Base-by-base conservation (phyloP, 2,888 invertebrate genomes). In the Ctena decussata region DNA sequence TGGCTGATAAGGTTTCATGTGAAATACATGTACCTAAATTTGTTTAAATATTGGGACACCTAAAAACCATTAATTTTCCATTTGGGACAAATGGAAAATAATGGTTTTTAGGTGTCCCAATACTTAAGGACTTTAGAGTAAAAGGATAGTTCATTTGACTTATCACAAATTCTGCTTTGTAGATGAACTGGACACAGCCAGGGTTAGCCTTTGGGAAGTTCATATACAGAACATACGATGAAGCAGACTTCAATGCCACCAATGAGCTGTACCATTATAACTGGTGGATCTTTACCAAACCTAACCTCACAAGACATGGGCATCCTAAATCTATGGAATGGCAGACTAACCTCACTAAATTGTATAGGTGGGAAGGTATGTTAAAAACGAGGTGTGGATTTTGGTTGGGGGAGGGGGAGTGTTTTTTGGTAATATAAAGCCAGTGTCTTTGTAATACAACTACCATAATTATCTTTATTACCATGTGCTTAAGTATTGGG, bases 161-260 rank as follows among this genome's bases (percentile, higher is more conserved):
- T n/a, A n/a, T n/a, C n/a, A n/a, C 41, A 41, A 41, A 41, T 41
- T 6, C 15, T 21, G 73, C 65, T 32, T 77, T 83, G 27, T 76
- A 93, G 93, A 80, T 86, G 44, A 84, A 90, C 76, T 92, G 92
- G 92, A 90, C 91, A 0, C 80, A 82, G 76, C 60, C 49, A 24
- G 27, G 82, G 53, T 86, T 87, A 27, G 24, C 27, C 11, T 84
- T 94, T 39, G 93, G 92, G 21, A 76, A 86, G 69, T 90, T 94
- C 70, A 77, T 90, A 3, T 95, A 95, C 80, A 82, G 84, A 76
- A 94, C 94, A 1, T 95, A 93, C 80, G 91, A 94, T 74, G 93
- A 94, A 74, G 88, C 90, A 24, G 94, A 94, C 80, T 94, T 94
- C 83, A 87, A 90, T 57, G 71, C 89, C 37, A 94, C 94, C 90